These are phyloP conservation scores for Holotrichia oblita DNA, from an alignment of 1,140 invertebrate species.

Conservation along the genomic window DNA sequence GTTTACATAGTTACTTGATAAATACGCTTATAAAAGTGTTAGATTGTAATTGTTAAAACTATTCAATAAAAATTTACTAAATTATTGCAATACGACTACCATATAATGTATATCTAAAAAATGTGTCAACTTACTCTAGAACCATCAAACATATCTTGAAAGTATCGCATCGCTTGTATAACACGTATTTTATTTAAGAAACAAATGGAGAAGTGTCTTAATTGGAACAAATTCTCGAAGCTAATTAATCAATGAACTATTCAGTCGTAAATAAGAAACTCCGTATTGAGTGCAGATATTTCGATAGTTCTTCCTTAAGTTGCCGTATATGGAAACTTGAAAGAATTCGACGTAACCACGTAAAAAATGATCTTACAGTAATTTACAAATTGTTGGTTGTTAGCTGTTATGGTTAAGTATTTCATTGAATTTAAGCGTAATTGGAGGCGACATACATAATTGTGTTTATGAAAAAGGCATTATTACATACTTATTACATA, in stretches of 20 bases:
- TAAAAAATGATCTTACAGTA: conserved; percentile 30
- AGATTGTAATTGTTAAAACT: too few relatives aligned
- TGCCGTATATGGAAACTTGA: conserved; percentile 31
- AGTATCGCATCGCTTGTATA: neutral
- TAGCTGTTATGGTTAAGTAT: conserved; percentile 16
- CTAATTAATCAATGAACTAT: conserved; percentile 31
- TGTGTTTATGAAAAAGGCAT: neutral
- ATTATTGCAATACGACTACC: too few relatives aligned
- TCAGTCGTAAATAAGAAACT: conserved; percentile 15
- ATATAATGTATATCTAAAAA: too few relatives aligned
- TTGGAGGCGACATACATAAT: neutral
- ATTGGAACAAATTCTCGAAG: conserved; percentile 14
- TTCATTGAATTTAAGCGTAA: conserved; percentile 21
- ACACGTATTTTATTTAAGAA: neutral
- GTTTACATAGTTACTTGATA: too few relatives aligned
- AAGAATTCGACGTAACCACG: conserved; percentile 1
- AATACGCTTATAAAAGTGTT: too few relatives aligned
- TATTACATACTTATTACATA: neutral
- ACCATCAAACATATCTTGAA: too few relatives aligned
- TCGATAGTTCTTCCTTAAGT: conserved; percentile 31
- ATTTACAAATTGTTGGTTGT: conserved; percentile 34
- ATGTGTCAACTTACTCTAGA: too few relatives aligned
- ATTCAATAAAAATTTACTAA: too few relatives aligned
- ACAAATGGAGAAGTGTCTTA: too few relatives aligned
- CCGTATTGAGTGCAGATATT: conserved; percentile 30